A percentile compares a stretch with the other conserved stretches of the same genome.
These are phyloP conservation scores for Marisa cornuarietis DNA, from an alignment of 1,140 invertebrate genomes.

Conservation along the genomic window DNA sequence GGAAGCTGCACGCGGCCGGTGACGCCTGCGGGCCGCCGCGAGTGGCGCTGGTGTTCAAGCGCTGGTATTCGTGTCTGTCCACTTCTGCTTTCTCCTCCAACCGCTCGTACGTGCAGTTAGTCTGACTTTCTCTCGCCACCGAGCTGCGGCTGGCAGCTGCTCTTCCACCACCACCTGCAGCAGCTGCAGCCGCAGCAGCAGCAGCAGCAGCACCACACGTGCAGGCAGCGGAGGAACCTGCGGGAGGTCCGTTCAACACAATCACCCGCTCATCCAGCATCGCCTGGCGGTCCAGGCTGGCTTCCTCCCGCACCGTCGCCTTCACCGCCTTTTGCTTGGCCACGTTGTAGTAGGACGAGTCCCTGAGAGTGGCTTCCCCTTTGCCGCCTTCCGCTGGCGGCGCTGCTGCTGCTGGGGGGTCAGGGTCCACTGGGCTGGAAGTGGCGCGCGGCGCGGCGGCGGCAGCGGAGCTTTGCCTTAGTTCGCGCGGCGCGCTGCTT, in stretches of 20 bases:
- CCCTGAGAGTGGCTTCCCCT: background rate
- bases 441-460: background rate
- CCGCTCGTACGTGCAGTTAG: background rate
- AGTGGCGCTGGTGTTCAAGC: background rate
- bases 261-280: too few species aligned
- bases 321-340: background rate
- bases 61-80: conserved; percentile 15
- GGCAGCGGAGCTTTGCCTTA: background rate
- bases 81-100: background rate
- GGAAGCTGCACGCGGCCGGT: too few species aligned
- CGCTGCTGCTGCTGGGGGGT: background rate
- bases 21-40: background rate
- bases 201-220: too few species aligned
- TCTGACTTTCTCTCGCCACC: too few species aligned
- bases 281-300: background rate
- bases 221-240: too few species aligned
- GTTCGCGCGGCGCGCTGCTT: background rate
- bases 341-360: conserved; percentile 22
- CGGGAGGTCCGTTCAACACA: too few species aligned
- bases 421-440: too few species aligned
- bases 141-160: too few species aligned
- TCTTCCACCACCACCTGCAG: too few species aligned
- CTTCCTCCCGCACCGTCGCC: conserved; percentile 5
- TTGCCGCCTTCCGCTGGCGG: background rate
- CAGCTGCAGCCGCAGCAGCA: too few species aligned